phyloP scores from a whole-genome alignment of 2,888 invertebrate species.

The Balanococcus diminutus region DNA sequence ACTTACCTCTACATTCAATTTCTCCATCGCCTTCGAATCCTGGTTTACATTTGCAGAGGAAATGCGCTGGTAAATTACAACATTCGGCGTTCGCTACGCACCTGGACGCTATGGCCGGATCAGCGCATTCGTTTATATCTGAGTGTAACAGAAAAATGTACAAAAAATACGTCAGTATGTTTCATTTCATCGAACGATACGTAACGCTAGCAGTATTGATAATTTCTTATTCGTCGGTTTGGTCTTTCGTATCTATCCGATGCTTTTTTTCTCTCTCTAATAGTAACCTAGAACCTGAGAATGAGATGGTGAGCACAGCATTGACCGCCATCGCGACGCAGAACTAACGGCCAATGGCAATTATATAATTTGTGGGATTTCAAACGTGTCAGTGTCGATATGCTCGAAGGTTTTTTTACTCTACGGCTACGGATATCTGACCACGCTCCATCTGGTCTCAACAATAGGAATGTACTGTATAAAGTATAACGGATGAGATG shows the following conservation, averaged over 20 bases:
- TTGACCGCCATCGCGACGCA: background rate
- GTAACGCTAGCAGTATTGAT: background rate
- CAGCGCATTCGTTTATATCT: constrained; percentile 95
- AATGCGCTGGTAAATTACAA: constrained; percentile 92
- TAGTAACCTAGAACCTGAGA: constrained; percentile 3
- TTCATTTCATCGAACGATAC: no score
- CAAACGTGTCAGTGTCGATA: background rate
- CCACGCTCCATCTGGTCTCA: background rate
- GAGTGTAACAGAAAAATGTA: no score
- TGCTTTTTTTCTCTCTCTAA: no score
- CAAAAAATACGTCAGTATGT: no score
- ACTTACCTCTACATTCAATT: constrained; percentile 78
- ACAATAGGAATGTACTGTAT: background rate
- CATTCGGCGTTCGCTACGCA: constrained; percentile 93
- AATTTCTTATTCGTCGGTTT: background rate
- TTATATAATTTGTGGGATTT: constrained; percentile 6
- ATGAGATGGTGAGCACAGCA: background rate
- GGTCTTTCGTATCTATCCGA: background rate
- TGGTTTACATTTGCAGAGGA: constrained; percentile 89
- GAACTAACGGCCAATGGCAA: constrained; percentile 9
- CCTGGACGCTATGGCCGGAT: constrained; percentile 79
- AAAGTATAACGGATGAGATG: background rate
- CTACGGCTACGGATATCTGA: background rate
- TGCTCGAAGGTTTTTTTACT: background rate
- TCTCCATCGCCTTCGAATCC: constrained; percentile 92